phyloP scores from a whole-genome alignment of 2,113 vertebrate genomes.

The Peromyscus californicus region DNA sequence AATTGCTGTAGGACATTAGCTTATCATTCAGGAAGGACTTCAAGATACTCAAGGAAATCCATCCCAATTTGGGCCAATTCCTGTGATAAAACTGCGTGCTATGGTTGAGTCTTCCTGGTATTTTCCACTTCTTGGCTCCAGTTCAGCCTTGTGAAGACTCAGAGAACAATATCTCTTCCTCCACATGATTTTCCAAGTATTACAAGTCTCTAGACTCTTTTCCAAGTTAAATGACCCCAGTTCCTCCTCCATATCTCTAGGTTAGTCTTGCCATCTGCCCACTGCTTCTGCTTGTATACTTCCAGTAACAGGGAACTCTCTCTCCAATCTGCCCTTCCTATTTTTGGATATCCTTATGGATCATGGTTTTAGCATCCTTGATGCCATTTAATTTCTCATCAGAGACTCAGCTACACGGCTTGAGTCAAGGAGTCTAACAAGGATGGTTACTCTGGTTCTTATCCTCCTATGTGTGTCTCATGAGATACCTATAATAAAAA shows the following conservation, averaged over 20 bases:
- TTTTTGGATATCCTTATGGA: not conserved
- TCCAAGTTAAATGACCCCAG: not conserved
- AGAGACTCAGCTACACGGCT: not conserved
- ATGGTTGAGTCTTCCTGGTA: not conserved
- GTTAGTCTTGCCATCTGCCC: not conserved
- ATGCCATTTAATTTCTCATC: not conserved
- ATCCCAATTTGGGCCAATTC: not conserved
- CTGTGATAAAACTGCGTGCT: not conserved
- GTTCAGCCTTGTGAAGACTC: not conserved
- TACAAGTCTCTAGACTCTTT: not conserved
- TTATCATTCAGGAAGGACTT: not conserved
- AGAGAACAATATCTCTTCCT: not conserved
- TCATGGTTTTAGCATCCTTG: constrained; percentile 6
- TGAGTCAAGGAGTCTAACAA: not conserved
- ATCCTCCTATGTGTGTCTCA: not conserved
- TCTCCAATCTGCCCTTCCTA: not conserved
- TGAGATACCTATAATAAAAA: not conserved
- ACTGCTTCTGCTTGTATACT: not conserved
- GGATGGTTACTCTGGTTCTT: not conserved
- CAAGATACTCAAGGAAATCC: not conserved
- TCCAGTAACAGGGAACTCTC: not conserved
- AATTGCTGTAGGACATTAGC: not conserved
- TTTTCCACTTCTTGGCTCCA: not conserved
- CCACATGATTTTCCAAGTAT: not conserved
- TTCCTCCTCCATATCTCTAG: not conserved